Conservation (phyloP, 2,888 invertebrate genomes). For the Microctonus hyperodae region DNA sequence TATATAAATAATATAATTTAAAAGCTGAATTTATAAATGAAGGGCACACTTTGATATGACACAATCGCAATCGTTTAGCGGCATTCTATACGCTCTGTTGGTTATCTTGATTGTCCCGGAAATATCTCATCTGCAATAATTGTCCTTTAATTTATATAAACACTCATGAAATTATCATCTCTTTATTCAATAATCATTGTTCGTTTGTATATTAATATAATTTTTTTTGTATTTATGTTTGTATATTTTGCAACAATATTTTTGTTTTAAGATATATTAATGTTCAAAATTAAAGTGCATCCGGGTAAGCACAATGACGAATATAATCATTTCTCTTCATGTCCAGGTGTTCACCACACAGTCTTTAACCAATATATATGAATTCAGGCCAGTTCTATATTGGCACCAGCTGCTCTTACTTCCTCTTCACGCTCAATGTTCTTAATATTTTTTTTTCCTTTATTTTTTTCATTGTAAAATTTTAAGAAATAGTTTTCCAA, state of each 20-base stretch:
- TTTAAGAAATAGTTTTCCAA: too few species aligned
- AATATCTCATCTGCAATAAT: constrained; percentile 32
- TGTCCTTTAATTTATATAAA: constrained; percentile 27
- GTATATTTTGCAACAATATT: background rate
- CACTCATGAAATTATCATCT: constrained; percentile 3
- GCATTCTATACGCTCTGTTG: constrained; percentile 31
- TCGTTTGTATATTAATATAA: too few species aligned
- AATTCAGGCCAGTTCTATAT: constrained; percentile 22
- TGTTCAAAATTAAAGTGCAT: background rate
- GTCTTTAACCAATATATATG: constrained; percentile 6
- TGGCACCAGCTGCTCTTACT: constrained; percentile 23
- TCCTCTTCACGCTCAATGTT: background rate
- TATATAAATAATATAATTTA: constrained; percentile 28
- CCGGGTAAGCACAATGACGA: background rate
- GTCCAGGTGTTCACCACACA: constrained; percentile 23
- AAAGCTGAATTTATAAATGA: constrained; percentile 31
- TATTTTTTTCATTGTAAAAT: background rate
- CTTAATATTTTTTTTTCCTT: too few species aligned
- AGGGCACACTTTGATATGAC: constrained; percentile 29
- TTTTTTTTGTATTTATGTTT: background rate
- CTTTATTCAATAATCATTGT: too few species aligned
- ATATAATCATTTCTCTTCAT: constrained; percentile 3
- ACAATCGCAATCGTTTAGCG: constrained; percentile 34
- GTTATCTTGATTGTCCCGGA: constrained; percentile 32
- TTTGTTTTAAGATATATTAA: background rate